phyloP scores from a whole-genome alignment of 2,888 invertebrate species.

The Drosophila leonis region DNA sequence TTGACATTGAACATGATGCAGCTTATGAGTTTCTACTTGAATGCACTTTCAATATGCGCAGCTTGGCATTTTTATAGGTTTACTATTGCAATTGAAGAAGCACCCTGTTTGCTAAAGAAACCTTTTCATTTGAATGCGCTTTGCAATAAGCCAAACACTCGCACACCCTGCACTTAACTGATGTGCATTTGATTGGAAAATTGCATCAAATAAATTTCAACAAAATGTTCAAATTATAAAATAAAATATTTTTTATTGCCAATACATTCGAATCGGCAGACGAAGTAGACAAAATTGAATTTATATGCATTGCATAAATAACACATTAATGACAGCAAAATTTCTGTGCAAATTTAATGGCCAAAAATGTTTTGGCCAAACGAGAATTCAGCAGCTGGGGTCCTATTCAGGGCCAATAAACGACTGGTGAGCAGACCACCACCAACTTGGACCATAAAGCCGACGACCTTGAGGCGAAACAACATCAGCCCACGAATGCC shows the following conservation, averaged over 20 bases:
- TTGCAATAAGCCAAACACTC: slow-evolving; percentile 37
- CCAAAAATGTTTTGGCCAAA: slow-evolving; percentile 18
- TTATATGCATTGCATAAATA: slow-evolving; percentile 68
- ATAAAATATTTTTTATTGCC: slow-evolving; percentile 33
- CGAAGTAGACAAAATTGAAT: slow-evolving; percentile 23
- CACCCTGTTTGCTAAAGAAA: slow-evolving; percentile 44
- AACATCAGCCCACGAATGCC: slow-evolving; percentile 2
- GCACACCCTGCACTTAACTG: slow-evolving; percentile 21
- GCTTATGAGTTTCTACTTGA: slow-evolving; percentile 47
- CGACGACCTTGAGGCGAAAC: slow-evolving; percentile 56
- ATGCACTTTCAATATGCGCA: slow-evolving; percentile 67
- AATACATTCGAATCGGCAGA: slow-evolving; percentile 17
- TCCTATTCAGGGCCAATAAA: slow-evolving; percentile 40
- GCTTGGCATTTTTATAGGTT: slow-evolving; percentile 47
- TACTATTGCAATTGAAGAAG: slow-evolving; percentile 5
- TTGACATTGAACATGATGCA: slow-evolving; percentile 85
- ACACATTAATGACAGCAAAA: slow-evolving; percentile 61
- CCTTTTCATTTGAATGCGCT: slow-evolving; percentile 54
- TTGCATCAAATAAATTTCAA: slow-evolving; percentile 45
- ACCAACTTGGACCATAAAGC: slow-evolving; percentile 37
- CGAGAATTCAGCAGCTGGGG: slow-evolving; percentile 42
- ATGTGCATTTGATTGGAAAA: slow-evolving; percentile 60
- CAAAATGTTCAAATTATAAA: slow-evolving; percentile 27
- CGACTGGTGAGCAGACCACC: slow-evolving; percentile 21
- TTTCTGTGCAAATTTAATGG: slow-evolving; percentile 59